Base-by-base conservation (phyloP, 2,113 vertebrate genomes). In the Sminthopsis crassicaudata region DNA sequence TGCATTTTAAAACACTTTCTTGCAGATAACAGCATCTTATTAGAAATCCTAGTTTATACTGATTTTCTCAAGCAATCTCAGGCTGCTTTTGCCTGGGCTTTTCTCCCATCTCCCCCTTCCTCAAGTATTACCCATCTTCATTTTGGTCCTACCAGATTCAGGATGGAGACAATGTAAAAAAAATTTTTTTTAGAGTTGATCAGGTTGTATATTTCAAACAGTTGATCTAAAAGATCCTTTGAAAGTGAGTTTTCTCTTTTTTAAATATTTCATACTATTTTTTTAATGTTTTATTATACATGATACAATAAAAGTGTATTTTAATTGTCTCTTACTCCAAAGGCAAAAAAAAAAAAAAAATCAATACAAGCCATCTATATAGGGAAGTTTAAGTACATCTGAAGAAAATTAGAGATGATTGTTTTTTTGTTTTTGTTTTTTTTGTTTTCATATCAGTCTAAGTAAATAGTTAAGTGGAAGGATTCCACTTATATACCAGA, bases 261-360 rank as follows among this genome's bases (percentile, higher is more conserved):
- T 92, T 94, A 94, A 89, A 95, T 95, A 92, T 97, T 98, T 89
- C 97, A 96, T 98, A 95, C 96, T 96, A 94, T 95, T 67, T 96
- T 48, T 96, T 97, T 95, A 96, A 96, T 93, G 91, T 96, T 95
- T 97, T 95, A 94, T 97, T 97, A 96, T 94, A 95, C 95, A 95
- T 97, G 97, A 92, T 36, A 14, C 57, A 36, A 14, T 67, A 67
- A 67, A 67, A 16, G 12, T 67, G 12, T 67, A 67, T 67, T 36
- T 67, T 14, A 67, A 14, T 36, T 98, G 97, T 97, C 97, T 98
- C 96, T 93, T 94, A 94, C 92, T 93, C 96, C 95, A 93, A 97
- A 96, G 97, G 96, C 97, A 16, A 97, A 96, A 98, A 97, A 97
- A 2, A 97, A 14, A 97, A 96, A 98, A 97, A 97, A 2, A 60